These are phyloP conservation scores for Noctilio leporinus DNA, from an alignment of 2,113 vertebrate genomes.

Conservation along the genomic window DNA sequence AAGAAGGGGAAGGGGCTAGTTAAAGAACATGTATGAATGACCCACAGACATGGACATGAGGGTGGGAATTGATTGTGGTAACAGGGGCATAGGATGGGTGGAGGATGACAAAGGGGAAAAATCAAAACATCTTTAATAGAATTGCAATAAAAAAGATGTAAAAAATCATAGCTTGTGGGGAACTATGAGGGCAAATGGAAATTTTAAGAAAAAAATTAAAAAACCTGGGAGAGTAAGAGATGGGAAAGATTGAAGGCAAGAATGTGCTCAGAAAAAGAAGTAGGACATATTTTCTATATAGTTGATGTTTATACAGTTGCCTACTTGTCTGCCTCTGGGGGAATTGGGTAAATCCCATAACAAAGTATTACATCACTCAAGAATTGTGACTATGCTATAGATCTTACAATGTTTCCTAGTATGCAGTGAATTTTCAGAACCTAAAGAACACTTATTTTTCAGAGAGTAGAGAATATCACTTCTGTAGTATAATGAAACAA, in stretches of 20 bases:
- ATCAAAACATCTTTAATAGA: too few species aligned
- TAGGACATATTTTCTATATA: neutral
- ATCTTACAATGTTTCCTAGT: neutral
- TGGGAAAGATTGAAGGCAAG: neutral
- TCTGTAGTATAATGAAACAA: neutral
- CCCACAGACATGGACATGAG: too few species aligned
- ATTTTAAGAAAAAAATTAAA: neutral
- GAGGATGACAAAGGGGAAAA: too few species aligned
- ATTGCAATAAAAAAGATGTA: too few species aligned
- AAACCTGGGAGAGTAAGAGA: neutral
- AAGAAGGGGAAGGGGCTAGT: too few species aligned
- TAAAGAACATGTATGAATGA: too few species aligned
- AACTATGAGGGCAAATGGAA: neutral
- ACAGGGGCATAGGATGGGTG: too few species aligned
- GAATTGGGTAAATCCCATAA: neutral
- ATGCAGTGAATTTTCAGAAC: neutral
- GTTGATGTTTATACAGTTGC: neutral
- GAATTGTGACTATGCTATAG: neutral
- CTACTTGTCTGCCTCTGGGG: neutral
- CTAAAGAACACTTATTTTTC: neutral
- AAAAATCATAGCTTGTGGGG: neutral
- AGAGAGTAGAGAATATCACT: neutral
- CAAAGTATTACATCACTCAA: neutral
- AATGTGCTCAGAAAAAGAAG: neutral
- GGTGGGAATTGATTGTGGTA: too few species aligned